Evolutionary conservation across 2,797 vertebrate genomes (phyloP), one percentile per base, ranked within the genome.

Genomic region (Sebastiscus tertius): DNA sequence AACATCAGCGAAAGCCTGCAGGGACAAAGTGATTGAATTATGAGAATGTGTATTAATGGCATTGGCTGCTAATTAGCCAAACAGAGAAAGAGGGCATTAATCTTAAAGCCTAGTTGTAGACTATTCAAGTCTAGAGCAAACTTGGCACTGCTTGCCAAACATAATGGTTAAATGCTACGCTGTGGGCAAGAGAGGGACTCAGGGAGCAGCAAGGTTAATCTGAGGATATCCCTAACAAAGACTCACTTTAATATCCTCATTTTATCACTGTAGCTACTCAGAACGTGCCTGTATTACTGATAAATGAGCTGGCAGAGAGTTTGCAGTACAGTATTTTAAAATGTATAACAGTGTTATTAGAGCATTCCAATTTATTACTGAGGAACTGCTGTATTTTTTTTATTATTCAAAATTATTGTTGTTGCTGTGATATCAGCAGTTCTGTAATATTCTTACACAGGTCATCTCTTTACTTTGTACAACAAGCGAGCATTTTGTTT

Each of bases 1-100:
- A 62, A 34, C 72, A 49, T 82, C 78, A 84, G 78, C 22, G 16
- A 87, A 79, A 70, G 84, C 93, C 92, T 90, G 87, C 85, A 91
- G 94, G 90, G 91, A 91, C 88, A 92, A 81, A 87, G 71, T 88
- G 90, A 93, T 87, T 84, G 88, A 93, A 90, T 88, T 85, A 79
- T 77, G 80, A 82, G 82, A 88, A 86, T 74, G 60, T 86, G 82
- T 88, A 88, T 90, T 91, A 91, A 89, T 89, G 86, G 61, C 56
- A 49, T 62, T 34, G 80, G 82, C 68, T 79, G 71, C 87, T 93
- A 94, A 95, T 93, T 94, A 92, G 87, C 87, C 77, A 89, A 82
- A 88, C 54, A 69, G 64, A 77, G 65, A 74, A 54, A 78, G 64
- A 77, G 61, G 56, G 29, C 85, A 93, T 93, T 89, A 85, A 92